These are phyloP conservation scores for Elysia chlorotica DNA, from an alignment of 1,140 invertebrate species.

Conservation along the genomic window DNA sequence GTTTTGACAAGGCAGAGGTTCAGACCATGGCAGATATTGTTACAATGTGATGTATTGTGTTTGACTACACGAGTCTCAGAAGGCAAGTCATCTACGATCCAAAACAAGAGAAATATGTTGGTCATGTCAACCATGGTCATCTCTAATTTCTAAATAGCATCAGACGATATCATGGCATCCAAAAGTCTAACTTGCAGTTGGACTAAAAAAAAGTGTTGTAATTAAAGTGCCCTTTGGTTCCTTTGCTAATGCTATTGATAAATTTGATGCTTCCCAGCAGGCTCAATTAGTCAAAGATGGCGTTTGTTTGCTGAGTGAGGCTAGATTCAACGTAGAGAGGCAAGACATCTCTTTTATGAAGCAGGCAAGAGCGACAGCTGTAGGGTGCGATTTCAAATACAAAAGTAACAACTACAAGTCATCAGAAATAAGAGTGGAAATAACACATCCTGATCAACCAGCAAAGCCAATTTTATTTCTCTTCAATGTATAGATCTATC, in stretches of 20 bases:
- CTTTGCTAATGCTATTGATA: not conserved
- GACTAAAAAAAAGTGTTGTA: not conserved
- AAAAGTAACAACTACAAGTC: no score
- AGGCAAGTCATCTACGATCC: not conserved
- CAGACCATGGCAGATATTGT: not conserved
- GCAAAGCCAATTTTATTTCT: not conserved
- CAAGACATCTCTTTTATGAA: constrained; percentile 1
- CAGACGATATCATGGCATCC: not conserved
- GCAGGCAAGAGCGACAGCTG: not conserved
- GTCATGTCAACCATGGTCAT: not conserved
- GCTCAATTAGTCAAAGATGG: not conserved
- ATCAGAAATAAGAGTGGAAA: not conserved
- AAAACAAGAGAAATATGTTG: not conserved
- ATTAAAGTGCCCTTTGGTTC: not conserved
- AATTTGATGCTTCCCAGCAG: not conserved
- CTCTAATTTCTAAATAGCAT: not conserved
- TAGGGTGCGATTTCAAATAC: constrained; percentile 1
- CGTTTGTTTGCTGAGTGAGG: not conserved
- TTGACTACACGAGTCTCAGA: not conserved
- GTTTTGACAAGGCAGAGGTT: no score
- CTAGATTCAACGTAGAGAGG: not conserved
- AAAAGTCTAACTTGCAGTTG: not conserved
- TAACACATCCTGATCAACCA: not conserved
- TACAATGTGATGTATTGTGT: no score
- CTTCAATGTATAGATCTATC: constrained; percentile 7